Base-by-base conservation (phyloP, 2,113 vertebrate genomes). In the Loxodonta africana region DNA sequence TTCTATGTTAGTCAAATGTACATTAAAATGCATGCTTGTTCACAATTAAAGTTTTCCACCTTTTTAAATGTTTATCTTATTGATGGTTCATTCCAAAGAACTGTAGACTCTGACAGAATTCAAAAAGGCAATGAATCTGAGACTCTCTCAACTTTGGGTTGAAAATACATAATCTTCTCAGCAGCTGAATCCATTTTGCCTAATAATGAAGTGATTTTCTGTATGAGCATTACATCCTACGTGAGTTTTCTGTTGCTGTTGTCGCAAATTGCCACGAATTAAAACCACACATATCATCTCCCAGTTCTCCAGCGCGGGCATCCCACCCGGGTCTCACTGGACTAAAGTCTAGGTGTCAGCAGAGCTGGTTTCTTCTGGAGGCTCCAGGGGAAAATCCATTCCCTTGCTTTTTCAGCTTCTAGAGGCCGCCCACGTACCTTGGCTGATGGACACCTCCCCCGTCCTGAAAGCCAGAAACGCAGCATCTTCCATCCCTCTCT, bases 1-100 rank as follows among this genome's bases (percentile, higher is more conserved):
- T 99, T 99, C 98, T 99, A 99, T 98, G 98, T 98, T 98, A 97
- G 83, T 95, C 93, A 98, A 96, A 99, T 98, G 98, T 98, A 98
- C 98, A 98, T 98, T 98, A 98, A 97, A 98, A 98, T 94, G 98
- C 98, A 98, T 98, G 97, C 97, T 98, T 99, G 98, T 99, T 98
- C 98, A 98, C 73, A 98, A 98, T 98, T 97, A 98, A 97, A 98
- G 90, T 96, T 91, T 63, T 25, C 63, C 73, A 10, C 46, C 60
- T 74, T 85, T 92, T 85, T 76, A 94, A 91, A 94, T 28, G 67
- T 95, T 95, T 97, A 76, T 81, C 73, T 92, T 67, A 51, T 83
- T 97, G 91, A 63, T 82, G 88, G 80, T 90, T 88, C n/a, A 14
- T 46, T 88, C 80, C 67, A 17, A 20, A 26, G 10, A 46, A 30